A percentile compares a stretch with the other conserved stretches of the same genome.
These are phyloP conservation scores for Drosophila serrata DNA, from an alignment of 1,140 invertebrate genomes.

Conservation along the genomic window DNA sequence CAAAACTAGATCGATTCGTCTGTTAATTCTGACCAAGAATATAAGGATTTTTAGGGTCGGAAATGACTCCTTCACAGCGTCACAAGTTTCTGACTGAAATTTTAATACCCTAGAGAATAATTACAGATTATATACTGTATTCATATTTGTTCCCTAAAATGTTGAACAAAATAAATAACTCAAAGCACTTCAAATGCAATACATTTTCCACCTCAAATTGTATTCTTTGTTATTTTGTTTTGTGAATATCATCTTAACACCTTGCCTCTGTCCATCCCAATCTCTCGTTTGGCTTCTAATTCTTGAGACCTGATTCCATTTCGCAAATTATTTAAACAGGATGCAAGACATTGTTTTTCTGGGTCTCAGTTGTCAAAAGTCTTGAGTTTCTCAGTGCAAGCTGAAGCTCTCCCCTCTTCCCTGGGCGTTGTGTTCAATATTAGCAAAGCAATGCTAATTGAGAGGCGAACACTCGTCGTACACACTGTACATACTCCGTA, in stretches of 20 bases:
- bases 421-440: constrained; percentile 29
- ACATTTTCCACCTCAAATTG: not conserved
- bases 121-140: no score
- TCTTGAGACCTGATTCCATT: constrained; percentile 11
- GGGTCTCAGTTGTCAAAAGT: constrained; percentile 18
- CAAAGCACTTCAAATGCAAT: not conserved
- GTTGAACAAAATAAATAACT: not conserved
- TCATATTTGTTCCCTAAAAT: no score
- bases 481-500: constrained; percentile 3
- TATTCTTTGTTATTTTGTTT: not conserved
- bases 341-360: constrained; percentile 16
- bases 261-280: not conserved
- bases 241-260: not conserved
- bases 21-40: no score
- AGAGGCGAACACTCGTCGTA: constrained; percentile 18
- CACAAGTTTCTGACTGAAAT: no score
- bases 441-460: constrained; percentile 53
- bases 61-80: no score
- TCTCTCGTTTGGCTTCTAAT: constrained; percentile 3
- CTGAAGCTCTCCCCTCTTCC: not conserved
- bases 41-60: no score
- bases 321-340: constrained; percentile 18
- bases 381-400: constrained; percentile 3
- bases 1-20: no score
- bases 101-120: no score